These are phyloP conservation scores for Mirounga angustirostris DNA, from an alignment of 2,113 vertebrate species.

Conservation along the genomic window DNA sequence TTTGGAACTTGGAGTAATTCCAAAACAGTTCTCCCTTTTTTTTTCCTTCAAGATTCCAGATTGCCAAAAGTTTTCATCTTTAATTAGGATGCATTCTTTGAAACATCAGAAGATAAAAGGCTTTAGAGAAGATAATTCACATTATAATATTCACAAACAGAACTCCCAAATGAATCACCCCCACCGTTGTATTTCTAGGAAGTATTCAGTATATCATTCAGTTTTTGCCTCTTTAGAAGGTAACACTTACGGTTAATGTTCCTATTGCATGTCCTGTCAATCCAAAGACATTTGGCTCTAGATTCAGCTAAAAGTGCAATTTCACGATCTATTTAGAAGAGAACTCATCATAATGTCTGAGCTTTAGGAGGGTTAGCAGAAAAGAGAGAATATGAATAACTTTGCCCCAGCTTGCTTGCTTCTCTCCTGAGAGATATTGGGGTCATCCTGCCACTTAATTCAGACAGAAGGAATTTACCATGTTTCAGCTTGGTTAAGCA, in stretches of 20 bases:
- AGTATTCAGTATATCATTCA: neutral
- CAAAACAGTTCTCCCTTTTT: neutral
- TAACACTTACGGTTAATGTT: neutral
- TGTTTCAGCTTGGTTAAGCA: neutral
- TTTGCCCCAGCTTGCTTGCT: neutral
- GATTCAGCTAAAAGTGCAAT: neutral
- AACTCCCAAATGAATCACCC: neutral
- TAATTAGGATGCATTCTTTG: neutral
- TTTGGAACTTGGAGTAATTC: neutral
- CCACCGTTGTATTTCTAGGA: neutral
- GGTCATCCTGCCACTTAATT: neutral
- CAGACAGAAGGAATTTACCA: neutral
- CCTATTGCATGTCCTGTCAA: neutral
- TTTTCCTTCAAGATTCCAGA: neutral
- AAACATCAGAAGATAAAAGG: constrained; percentile 30
- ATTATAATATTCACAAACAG: constrained; percentile 10
- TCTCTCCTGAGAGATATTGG: neutral
- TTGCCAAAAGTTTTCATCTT: constrained; percentile 11
- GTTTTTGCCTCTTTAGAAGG: neutral
- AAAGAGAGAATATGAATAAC: neutral
- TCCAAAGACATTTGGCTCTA: neutral
- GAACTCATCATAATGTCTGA: neutral
- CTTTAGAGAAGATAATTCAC: neutral
- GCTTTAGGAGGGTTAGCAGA: neutral
- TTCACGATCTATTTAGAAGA: neutral